phyloP scores from a whole-genome alignment of 2,113 vertebrate genomes.

The Leptosomus discolor region DNA sequence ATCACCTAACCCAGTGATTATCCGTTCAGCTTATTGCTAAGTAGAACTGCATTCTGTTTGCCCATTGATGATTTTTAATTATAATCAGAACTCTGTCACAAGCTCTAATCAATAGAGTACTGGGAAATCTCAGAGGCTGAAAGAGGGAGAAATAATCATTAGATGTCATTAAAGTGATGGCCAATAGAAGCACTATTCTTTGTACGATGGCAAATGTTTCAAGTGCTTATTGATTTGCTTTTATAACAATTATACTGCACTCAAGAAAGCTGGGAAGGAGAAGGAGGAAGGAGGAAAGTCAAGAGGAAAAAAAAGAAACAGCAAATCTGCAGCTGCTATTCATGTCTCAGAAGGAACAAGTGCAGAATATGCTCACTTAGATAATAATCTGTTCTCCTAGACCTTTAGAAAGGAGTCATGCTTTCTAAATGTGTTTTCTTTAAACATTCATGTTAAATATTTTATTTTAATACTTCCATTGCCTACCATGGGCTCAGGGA shows the following conservation, averaged over 20 bases:
- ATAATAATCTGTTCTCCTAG: neutral
- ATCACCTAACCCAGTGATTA: slow-evolving; percentile 31
- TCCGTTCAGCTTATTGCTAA: neutral
- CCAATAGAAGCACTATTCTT: slow-evolving; percentile 51
- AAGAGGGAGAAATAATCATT: slow-evolving; percentile 61
- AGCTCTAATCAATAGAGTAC: slow-evolving; percentile 50
- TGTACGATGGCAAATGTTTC: slow-evolving; percentile 50
- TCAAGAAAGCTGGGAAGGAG: neutral
- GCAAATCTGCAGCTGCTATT: neutral
- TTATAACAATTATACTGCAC: slow-evolving; percentile 59
- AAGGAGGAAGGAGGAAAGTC: neutral
- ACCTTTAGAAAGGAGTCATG: neutral
- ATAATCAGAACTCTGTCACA: slow-evolving; percentile 53
- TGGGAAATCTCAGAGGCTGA: slow-evolving; percentile 38
- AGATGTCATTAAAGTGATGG: slow-evolving; percentile 64
- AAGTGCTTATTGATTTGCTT: slow-evolving; percentile 70
- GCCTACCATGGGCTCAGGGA: neutral
- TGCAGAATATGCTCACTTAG: neutral
- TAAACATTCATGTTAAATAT: slow-evolving; percentile 47
- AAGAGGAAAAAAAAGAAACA: neutral
- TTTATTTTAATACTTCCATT: slow-evolving; percentile 36
- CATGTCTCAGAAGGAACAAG: neutral
- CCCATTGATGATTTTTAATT: slow-evolving; percentile 60
- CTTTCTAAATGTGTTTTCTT: slow-evolving; percentile 26
- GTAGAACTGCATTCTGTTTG: slow-evolving; percentile 12